Conservation (phyloP, 2,888 invertebrate species). For the Macrosoma leucophasiata region DNA sequence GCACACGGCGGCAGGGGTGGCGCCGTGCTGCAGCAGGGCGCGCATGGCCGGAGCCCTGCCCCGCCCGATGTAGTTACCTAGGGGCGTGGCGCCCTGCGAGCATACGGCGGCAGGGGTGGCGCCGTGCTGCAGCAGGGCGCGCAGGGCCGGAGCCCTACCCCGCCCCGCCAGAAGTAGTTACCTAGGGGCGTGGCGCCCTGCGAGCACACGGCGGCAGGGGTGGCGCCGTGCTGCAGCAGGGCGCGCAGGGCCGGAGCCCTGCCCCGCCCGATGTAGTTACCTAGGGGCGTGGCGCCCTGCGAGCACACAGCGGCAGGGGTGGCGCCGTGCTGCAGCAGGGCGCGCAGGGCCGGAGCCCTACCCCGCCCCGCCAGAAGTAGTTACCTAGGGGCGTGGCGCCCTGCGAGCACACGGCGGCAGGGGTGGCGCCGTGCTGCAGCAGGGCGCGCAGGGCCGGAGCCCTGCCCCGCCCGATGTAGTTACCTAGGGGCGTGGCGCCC, state of each 20-base stretch:
- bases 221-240: constrained; percentile 86
- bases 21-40: constrained; percentile 86
- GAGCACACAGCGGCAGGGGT: constrained; percentile 86
- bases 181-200: constrained; percentile 96
- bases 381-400: constrained; percentile 93
- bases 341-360: constrained; percentile 87
- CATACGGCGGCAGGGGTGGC: constrained; percentile 93
- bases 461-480: constrained; percentile 98
- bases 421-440: constrained; percentile 86
- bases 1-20: constrained; percentile 91
- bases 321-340: constrained; percentile 88
- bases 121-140: constrained; percentile 85
- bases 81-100: constrained; percentile 95
- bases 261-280: constrained; percentile 97
- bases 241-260: constrained; percentile 89
- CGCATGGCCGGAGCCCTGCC: constrained; percentile 91
- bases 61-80: constrained; percentile 95
- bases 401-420: constrained; percentile 95
- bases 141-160: constrained; percentile 90
- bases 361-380: constrained; percentile 60
- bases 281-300: constrained; percentile 96
- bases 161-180: constrained; percentile 30
- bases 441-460: constrained; percentile 87
- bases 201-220: constrained; percentile 92
- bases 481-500: constrained; percentile 95